Conservation (phyloP, 2,113 vertebrate genomes). For the Nettapus auritus region DNA sequence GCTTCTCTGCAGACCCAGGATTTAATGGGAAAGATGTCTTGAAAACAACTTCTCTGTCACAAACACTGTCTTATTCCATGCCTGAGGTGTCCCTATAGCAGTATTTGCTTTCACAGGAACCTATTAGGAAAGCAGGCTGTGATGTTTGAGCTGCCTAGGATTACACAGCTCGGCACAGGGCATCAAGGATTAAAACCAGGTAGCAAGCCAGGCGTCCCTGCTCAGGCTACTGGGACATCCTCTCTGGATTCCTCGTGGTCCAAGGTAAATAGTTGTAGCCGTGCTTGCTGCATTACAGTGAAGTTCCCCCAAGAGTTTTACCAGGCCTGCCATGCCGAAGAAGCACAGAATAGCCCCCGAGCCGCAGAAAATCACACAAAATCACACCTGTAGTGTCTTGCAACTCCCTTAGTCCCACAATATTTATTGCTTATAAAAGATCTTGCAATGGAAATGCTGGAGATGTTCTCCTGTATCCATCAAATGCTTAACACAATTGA, state of each 20-base stretch:
- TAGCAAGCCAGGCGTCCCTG: not conserved
- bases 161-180: not conserved
- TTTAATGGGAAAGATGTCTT: not conserved
- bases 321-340: not conserved
- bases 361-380: not conserved
- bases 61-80: accelerated
- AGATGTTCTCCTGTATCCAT: not conserved
- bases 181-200: not conserved
- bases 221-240: not conserved
- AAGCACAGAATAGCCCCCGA: not conserved
- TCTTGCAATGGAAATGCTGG: not conserved
- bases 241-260: not conserved
- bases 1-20: not conserved
- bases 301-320: not conserved
- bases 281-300: accelerated
- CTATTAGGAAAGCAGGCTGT: accelerated
- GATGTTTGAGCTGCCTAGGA: not conserved
- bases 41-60: not conserved
- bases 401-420: not conserved
- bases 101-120: not conserved
- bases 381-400: accelerated
- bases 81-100: not conserved
- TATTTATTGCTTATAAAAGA: not conserved
- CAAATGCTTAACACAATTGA: accelerated
- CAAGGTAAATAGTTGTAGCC: not conserved